Conservation (phyloP, 1,140 invertebrate genomes). For the Akabosia matsudoensis region DNA sequence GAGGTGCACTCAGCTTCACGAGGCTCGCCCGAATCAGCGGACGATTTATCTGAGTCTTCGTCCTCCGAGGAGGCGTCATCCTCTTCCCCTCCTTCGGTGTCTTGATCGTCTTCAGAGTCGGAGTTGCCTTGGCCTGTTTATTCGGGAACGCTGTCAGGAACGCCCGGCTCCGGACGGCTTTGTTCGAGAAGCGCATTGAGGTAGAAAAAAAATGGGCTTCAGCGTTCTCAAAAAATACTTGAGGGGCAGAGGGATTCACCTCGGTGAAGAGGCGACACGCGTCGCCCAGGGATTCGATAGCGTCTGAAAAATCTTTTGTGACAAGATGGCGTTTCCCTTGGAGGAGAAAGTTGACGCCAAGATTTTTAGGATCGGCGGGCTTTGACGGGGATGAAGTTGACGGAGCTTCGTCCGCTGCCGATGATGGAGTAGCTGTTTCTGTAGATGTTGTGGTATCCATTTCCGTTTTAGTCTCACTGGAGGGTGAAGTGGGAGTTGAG, state of each 20-base stretch:
- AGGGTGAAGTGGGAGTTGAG: not conserved
- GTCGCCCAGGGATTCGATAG: conserved; percentile 70
- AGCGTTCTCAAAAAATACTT: conserved; percentile 64
- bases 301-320: conserved; percentile 71
- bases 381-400: not conserved
- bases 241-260: conserved; percentile 55
- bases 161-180: conserved; percentile 72
- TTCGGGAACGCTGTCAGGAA: conserved; percentile 64
- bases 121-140: not conserved
- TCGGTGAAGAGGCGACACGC: conserved; percentile 68
- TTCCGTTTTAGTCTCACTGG: not conserved
- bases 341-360: conserved; percentile 58
- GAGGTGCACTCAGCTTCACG: conserved; percentile 44
- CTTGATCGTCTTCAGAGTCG: too few relatives aligned
- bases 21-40: conserved; percentile 51
- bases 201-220: conserved; percentile 75
- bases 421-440: not conserved
- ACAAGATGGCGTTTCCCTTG: conserved; percentile 73
- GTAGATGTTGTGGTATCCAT: not conserved
- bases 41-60: conserved; percentile 47
- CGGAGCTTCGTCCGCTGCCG: not conserved
- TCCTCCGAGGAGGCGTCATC: conserved; percentile 48
- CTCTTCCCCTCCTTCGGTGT: conserved; percentile 51
- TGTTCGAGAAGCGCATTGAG: conserved; percentile 76
- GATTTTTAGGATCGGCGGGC: conserved; percentile 61